Percentiles rank a stretch among this genome's conserved stretches.
Conservation (phyloP, 2,113 vertebrate genomes). For the Pungitius pungitius region DNA sequence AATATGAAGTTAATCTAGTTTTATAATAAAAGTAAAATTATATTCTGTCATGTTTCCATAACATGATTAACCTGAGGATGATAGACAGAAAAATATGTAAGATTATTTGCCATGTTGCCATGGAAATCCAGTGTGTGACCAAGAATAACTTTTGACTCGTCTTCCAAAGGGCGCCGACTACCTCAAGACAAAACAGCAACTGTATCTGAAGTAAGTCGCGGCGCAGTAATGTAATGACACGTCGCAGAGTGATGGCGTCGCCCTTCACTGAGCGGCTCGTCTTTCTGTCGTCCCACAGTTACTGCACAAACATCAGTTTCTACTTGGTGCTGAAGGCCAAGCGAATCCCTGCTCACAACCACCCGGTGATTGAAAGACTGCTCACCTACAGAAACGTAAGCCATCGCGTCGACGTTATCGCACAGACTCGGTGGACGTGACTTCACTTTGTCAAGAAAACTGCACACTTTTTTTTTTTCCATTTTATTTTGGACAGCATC, state of each 20-base stretch:
- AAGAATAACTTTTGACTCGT: not conserved
- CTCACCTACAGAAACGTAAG: conserved; percentile 89
- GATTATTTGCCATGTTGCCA: not conserved
- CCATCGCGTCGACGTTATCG: not conserved
- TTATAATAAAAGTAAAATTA: not conserved
- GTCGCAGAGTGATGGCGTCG: not conserved
- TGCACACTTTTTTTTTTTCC: not conserved
- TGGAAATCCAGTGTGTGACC: not conserved
- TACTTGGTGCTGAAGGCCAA: conserved; percentile 93
- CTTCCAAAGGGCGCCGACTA: conserved; percentile 85
- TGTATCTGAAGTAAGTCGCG: conserved; percentile 89
- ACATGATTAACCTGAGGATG: not conserved
- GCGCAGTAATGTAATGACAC: not conserved
- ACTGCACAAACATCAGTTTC: conserved; percentile 96
- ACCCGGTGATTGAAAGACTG: conserved; percentile 93
- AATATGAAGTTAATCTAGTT: not conserved
- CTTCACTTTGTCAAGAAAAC: conserved; percentile 3
- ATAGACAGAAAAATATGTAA: too few relatives aligned
- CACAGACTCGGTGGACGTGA: not conserved
- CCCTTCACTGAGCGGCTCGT: not conserved
- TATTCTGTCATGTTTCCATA: not conserved
- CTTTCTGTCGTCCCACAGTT: conserved; percentile 71
- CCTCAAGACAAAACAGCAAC: conserved; percentile 89
- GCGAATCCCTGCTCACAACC: conserved; percentile 86
- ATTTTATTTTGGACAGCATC: not conserved